Evolutionary conservation across 2,888 invertebrate genomes (phyloP).

Genomic region (Trisateles emortualis): DNA sequence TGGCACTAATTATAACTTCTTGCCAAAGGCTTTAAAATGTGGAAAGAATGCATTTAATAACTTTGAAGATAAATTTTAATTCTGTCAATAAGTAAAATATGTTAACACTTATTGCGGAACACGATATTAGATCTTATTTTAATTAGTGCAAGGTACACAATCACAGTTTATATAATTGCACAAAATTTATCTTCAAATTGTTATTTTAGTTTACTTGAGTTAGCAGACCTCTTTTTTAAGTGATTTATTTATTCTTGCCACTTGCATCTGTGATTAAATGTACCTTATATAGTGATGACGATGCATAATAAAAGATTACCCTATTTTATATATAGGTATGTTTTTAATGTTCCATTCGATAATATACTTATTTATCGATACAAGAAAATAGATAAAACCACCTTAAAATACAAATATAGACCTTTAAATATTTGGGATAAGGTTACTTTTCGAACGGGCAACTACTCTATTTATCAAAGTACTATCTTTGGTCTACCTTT

Average conservation of each 20-base stretch:
- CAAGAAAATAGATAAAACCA: background rate
- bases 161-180: constrained; percentile 21
- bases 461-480: background rate
- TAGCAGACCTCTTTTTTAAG: constrained; percentile 25
- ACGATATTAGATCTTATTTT: constrained; percentile 14
- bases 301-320: constrained; percentile 56
- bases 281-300: constrained; percentile 57
- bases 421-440: background rate
- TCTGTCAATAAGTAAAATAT: constrained; percentile 21
- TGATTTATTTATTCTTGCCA: constrained; percentile 66
- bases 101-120: background rate
- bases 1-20: background rate
- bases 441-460: background rate
- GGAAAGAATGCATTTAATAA: constrained; percentile 40
- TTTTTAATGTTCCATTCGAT: constrained; percentile 36
- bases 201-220: constrained; percentile 36
- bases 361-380: constrained; percentile 2
- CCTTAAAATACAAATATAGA: background rate
- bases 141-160: constrained; percentile 21
- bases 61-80: constrained; percentile 62
- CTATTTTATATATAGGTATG: constrained; percentile 39
- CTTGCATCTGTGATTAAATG: constrained; percentile 76
- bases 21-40: constrained; percentile 10
- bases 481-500: background rate
- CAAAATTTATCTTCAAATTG: constrained; percentile 60